Evolutionary conservation across 2,888 invertebrate genomes (phyloP).

Genomic region (Conomelus anceps): DNA sequence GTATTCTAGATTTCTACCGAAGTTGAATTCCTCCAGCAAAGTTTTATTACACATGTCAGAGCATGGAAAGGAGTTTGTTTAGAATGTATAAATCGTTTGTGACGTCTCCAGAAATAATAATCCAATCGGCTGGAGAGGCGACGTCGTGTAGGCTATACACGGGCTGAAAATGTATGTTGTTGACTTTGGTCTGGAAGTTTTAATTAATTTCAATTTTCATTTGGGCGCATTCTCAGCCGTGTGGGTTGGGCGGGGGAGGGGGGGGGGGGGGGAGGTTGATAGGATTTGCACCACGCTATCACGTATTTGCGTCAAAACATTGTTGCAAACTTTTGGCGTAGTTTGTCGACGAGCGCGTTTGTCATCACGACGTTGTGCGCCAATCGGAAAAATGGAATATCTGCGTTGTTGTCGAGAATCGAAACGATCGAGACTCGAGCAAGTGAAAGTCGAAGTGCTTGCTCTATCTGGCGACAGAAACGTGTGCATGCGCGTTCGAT

Average conservation of each 20-base stretch:
- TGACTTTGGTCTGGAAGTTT: not conserved
- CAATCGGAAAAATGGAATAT: not conserved
- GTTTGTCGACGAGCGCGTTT: not conserved
- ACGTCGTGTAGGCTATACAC: not conserved
- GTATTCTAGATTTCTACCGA: not conserved
- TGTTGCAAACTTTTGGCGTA: not conserved
- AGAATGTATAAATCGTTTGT: not conserved
- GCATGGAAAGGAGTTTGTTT: not conserved
- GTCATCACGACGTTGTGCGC: not conserved
- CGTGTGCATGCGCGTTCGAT: not conserved
- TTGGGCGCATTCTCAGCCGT: not conserved
- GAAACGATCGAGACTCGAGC: not conserved
- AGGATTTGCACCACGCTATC: not conserved
- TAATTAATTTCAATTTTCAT: not conserved
- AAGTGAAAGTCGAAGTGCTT: not conserved
- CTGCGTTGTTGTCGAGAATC: not conserved
- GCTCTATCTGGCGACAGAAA: not conserved
- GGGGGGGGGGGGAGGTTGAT: not conserved
- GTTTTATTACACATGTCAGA: not conserved
- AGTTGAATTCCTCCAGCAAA: not conserved
- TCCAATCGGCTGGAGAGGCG: not conserved
- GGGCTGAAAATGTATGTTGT: not conserved
- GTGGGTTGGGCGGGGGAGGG: not conserved
- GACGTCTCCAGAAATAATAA: not conserved
- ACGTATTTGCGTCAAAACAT: not conserved